Percentiles rank a stretch among this genome's conserved stretches.
Evolutionary conservation across 2,113 vertebrate species (phyloP).

Genomic region (Cyprinodon variegatus): DNA sequence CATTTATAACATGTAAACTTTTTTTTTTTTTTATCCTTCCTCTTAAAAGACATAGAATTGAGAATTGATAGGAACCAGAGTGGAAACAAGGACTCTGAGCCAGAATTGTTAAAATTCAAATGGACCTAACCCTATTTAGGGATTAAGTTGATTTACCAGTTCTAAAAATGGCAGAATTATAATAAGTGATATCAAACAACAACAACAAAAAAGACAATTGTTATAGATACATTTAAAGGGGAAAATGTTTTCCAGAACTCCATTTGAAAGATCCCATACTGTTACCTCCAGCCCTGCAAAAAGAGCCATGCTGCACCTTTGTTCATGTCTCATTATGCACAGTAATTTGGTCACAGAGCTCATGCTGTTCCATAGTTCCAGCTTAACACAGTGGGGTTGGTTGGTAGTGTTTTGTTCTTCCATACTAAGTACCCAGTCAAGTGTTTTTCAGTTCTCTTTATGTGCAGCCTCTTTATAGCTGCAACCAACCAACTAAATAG

Average conservation of each 20-base stretch:
- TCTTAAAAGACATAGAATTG: too few relatives aligned
- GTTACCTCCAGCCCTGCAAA: conserved; percentile 22
- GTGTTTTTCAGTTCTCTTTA: conserved; percentile 58
- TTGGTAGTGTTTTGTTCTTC: conserved; percentile 55
- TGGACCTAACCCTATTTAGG: too few relatives aligned
- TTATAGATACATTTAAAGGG: too few relatives aligned
- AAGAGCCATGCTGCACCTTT: conserved; percentile 23
- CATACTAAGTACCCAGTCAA: conserved; percentile 43
- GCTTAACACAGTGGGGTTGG: conserved; percentile 26
- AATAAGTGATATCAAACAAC: too few relatives aligned
- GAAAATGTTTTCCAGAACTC: neutral
- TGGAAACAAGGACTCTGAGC: too few relatives aligned
- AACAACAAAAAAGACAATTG: too few relatives aligned
- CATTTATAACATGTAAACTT: too few relatives aligned
- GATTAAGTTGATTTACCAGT: too few relatives aligned
- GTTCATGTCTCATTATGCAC: conserved; percentile 23
- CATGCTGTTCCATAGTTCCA: conserved; percentile 45
- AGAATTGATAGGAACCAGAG: too few relatives aligned
- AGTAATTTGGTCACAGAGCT: conserved; percentile 32
- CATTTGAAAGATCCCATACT: neutral
- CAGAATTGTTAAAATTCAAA: too few relatives aligned
- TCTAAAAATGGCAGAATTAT: too few relatives aligned
- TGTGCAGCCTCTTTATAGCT: conserved; percentile 55
- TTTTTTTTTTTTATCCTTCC: too few relatives aligned
- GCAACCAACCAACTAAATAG: conserved; percentile 40